Evolutionary conservation across 2,888 invertebrate species (phyloP).

Genomic region (Thalpophila matura): DNA sequence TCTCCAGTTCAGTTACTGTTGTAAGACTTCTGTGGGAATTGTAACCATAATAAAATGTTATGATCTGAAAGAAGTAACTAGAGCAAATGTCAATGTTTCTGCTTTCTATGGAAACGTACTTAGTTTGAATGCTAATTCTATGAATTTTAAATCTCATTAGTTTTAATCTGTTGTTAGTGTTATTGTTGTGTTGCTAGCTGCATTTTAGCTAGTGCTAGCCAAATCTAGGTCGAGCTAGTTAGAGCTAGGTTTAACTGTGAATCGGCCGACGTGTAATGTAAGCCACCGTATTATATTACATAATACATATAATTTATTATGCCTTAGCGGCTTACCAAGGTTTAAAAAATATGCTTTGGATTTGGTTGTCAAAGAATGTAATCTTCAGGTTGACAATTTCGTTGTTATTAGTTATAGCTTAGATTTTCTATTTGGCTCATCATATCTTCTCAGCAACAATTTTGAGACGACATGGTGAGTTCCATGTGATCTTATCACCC

Average conservation of each 20-base stretch:
- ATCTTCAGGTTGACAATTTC: no score
- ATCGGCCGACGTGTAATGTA: background rate
- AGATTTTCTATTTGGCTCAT: no score
- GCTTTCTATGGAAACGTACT: background rate
- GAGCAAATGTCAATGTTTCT: no score
- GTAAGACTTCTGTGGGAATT: no score
- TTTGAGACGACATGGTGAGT: no score
- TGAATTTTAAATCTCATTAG: background rate
- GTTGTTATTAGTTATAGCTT: no score
- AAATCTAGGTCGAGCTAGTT: slow-evolving; percentile 35
- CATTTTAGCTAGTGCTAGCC: slow-evolving; percentile 18
- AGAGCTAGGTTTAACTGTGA: slow-evolving; percentile 28
- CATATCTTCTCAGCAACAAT: no score
- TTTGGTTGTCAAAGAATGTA: no score
- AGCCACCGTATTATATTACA: background rate
- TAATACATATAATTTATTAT: background rate
- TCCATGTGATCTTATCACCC: no score
- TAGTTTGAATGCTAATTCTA: background rate
- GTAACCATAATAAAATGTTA: no score
- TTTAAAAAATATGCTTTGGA: background rate
- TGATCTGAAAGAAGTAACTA: no score
- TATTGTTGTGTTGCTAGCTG: background rate
- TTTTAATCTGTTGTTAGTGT: slow-evolving; percentile 11
- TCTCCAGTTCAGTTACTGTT: no score
- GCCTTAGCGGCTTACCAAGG: background rate